These are phyloP conservation scores for Enteromius anoplus DNA, from an alignment of 2,797 vertebrate genomes.

Conservation along the genomic window DNA sequence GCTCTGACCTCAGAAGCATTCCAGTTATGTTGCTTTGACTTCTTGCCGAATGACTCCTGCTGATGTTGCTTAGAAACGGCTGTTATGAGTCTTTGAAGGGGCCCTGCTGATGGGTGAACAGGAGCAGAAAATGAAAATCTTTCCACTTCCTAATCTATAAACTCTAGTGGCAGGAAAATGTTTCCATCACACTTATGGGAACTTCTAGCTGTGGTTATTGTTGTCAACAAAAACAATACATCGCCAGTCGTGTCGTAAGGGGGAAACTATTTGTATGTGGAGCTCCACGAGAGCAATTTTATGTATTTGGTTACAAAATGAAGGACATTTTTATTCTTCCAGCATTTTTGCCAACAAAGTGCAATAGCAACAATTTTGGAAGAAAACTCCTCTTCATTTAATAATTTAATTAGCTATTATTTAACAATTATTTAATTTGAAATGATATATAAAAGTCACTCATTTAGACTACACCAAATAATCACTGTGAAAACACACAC, in stretches of 20 bases:
- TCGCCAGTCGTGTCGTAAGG: neutral
- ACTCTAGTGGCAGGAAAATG: neutral
- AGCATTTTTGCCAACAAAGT: neutral
- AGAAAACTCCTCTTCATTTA: neutral
- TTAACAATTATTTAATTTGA: neutral
- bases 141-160: neutral
- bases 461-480: neutral
- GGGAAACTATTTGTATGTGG: neutral
- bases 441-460: neutral
- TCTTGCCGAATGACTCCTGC: neutral
- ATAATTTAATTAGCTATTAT: neutral
- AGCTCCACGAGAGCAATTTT: neutral
- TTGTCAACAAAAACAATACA: neutral
- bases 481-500: no score
- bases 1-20: conserved; percentile 3
- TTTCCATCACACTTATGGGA: neutral
- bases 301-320: neutral
- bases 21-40: neutral
- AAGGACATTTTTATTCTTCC: neutral
- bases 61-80: conserved; percentile 14
- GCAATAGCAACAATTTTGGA: neutral
- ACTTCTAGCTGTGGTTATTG: neutral
- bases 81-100: neutral
- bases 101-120: neutral
- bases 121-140: neutral